Base-by-base conservation (phyloP, 1,140 invertebrate genomes). In the Plodia interpunctella region DNA sequence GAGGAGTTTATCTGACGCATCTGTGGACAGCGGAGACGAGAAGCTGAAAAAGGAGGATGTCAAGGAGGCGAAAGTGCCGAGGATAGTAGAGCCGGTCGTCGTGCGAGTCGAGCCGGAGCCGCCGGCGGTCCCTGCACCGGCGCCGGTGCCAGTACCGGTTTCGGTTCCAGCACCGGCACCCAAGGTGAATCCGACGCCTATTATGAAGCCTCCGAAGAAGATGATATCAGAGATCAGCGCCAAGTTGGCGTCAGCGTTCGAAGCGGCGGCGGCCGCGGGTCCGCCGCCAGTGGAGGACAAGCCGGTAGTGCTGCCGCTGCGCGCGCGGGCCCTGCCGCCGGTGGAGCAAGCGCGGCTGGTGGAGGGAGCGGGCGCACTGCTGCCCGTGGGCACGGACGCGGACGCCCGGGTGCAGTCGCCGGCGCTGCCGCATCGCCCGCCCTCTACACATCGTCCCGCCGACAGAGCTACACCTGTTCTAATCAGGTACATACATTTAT, bases 1-100 rank as follows among this genome's bases (percentile, higher is more conserved):
- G 65, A 88, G 93, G 55, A 91, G 93, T 71, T 87, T 87, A 0
- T 94, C 93, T 0, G 92, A 93, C 61, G 93, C 92, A 1, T 91
- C 93, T 0, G 89, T 92, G 5, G 92, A 94, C 38, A 91, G 91
- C 30, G 90, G 82, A 11, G 91, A 92, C 28, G 93, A 94, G 28
- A 92, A 92, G 68, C 21, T 66, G 17, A 74, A 69, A 53, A 81
- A 69, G 63, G 76, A 86, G 13, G 72, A 87, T 4, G 58, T 49
- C 10, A 78, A 62, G 44, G 80, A 84, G 30, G 62, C 72, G 5
- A 90, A 90, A 68, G 55, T 80, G 49, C 73, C 76, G 0, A 85
- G 78, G 63, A 56, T 79, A 2, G 55, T 69, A 10, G 87, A 85
- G 57, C 35, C 65, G 0, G 53, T 35, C 2, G 57, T 65, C 15